Evolutionary conservation across 2,888 invertebrate species (phyloP).

Genomic region (Nebria brevicollis): DNA sequence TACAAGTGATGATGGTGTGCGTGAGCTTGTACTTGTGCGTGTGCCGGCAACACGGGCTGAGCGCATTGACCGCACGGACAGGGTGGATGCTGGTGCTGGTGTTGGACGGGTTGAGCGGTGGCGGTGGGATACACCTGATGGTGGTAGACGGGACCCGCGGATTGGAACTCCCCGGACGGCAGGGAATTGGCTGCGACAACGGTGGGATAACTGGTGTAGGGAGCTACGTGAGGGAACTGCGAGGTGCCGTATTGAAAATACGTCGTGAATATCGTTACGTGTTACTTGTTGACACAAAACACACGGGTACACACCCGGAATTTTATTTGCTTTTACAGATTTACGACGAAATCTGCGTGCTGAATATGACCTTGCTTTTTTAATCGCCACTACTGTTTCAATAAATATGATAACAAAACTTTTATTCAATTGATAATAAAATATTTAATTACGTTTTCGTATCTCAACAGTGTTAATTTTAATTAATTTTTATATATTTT

Average conservation of each 20-base stretch:
- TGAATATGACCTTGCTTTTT: background rate
- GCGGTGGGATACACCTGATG: slow-evolving; percentile 41
- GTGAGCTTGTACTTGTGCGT: slow-evolving; percentile 57
- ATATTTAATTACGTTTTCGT: background rate
- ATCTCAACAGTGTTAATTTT: slow-evolving; percentile 14
- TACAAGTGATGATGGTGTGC: slow-evolving; percentile 55
- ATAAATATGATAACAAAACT: background rate
- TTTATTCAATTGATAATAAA: slow-evolving; percentile 10
- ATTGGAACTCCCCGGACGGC: slow-evolving; percentile 30
- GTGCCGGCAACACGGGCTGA: slow-evolving; percentile 58
- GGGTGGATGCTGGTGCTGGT: slow-evolving; percentile 58
- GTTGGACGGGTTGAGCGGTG: slow-evolving; percentile 56
- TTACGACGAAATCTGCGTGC: background rate
- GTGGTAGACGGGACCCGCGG: slow-evolving; percentile 38
- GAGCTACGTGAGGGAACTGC: slow-evolving; percentile 64
- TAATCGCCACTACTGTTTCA: slow-evolving; percentile 4
- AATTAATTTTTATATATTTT: background rate
- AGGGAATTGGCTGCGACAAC: slow-evolving; percentile 32
- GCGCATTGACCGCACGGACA: slow-evolving; percentile 63
- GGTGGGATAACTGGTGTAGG: slow-evolving; percentile 53
- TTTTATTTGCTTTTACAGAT: background rate
- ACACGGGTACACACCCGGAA: background rate
- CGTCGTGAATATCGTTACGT: slow-evolving; percentile 60
- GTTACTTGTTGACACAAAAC: slow-evolving; percentile 9
- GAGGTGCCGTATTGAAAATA: slow-evolving; percentile 64